Evolutionary conservation across 2,888 invertebrate genomes (phyloP).

Genomic region (Liopterus haemorrhoidalis): DNA sequence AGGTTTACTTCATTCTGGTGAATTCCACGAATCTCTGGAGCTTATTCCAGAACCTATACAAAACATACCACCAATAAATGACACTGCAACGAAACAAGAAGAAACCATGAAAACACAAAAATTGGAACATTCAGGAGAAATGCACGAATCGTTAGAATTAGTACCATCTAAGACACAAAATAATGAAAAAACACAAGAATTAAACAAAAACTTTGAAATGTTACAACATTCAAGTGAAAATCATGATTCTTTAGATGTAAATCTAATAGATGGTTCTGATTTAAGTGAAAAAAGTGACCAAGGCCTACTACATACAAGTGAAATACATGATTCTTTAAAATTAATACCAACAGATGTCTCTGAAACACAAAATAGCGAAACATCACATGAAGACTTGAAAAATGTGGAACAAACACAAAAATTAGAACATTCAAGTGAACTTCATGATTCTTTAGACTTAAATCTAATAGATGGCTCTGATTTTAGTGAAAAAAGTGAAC

Average conservation of each 20-base stretch:
- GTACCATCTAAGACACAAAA: no score
- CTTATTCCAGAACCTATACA: background rate
- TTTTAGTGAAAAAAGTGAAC: conserved; percentile 7
- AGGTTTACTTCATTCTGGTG: conserved; percentile 47
- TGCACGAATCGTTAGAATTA: conserved; percentile 15
- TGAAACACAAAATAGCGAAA: conserved; percentile 9
- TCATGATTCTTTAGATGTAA: no score
- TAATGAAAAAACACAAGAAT: no score
- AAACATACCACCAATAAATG: conserved; percentile 15
- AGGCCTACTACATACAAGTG: conserved; percentile 49
- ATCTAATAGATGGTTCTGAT: no score
- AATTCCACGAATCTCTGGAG: conserved; percentile 46
- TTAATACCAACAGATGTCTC: conserved; percentile 24
- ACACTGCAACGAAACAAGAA: conserved; percentile 15
- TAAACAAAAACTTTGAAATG: conserved; percentile 21
- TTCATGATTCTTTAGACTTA: no score
- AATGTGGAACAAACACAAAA: conserved; percentile 23
- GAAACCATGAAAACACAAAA: background rate
- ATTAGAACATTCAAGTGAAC: background rate
- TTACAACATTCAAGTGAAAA: no score
- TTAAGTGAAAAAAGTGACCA: conserved; percentile 18
- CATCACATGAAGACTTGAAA: conserved; percentile 12
- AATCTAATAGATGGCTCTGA: no score
- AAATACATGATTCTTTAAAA: conserved; percentile 50
- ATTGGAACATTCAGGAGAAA: conserved; percentile 7